Conservation (phyloP, 1,140 invertebrate genomes). For the Agraylea sexmaculata region DNA sequence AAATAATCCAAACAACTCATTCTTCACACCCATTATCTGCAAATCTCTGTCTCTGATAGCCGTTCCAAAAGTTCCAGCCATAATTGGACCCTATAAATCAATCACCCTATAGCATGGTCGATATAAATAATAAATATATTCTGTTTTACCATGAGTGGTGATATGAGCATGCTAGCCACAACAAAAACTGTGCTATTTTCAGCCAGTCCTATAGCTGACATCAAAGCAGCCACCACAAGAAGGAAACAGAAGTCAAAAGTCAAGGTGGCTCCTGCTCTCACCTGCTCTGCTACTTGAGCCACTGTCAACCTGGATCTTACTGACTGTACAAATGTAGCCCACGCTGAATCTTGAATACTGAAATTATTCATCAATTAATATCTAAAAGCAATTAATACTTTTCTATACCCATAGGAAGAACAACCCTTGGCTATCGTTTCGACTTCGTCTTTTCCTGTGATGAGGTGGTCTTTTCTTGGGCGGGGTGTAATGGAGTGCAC, state of each 20-base stretch:
- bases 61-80: slow-evolving; percentile 60
- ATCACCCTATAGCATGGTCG: no score
- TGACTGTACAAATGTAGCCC: slow-evolving; percentile 45
- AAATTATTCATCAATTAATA: no score
- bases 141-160: slow-evolving; percentile 59
- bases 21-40: slow-evolving; percentile 44
- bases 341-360: slow-evolving; percentile 29
- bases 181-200: slow-evolving; percentile 65
- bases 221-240: slow-evolving; percentile 53
- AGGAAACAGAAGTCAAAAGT: slow-evolving; percentile 66
- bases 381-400: no score
- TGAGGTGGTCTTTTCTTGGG: background rate
- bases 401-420: no score
- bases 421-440: no score
- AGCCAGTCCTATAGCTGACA: slow-evolving; percentile 56
- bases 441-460: slow-evolving; percentile 1
- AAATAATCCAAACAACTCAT: slow-evolving; percentile 52
- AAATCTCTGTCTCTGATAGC: slow-evolving; percentile 53
- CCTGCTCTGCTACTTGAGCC: slow-evolving; percentile 55
- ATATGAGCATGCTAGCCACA: slow-evolving; percentile 69
- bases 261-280: slow-evolving; percentile 49
- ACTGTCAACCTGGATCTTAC: slow-evolving; percentile 53
- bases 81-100: slow-evolving; percentile 52
- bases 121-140: no score
- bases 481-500: slow-evolving; percentile 29